A percentile compares a stretch with the other conserved stretches of the same genome.
Conservation (phyloP, 1,140 invertebrate genomes). For the Cyclina sinensis region DNA sequence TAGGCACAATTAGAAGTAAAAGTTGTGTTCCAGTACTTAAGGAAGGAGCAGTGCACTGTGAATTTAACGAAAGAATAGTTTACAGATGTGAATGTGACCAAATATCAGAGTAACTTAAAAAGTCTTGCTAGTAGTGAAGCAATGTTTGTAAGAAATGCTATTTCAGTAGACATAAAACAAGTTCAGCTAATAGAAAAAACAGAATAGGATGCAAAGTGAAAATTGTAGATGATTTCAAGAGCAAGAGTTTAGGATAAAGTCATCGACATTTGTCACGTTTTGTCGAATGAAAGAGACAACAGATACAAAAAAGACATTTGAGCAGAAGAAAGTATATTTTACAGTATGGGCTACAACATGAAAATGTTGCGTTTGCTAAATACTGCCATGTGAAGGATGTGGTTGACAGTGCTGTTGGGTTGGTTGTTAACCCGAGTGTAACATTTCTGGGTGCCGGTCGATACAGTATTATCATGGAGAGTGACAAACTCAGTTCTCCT, state of each 20-base stretch:
- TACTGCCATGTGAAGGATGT: neutral
- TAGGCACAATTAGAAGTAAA: conserved; percentile 51
- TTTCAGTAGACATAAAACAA: neutral
- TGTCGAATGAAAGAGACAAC: conserved; percentile 46
- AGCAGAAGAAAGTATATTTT: conserved; percentile 20
- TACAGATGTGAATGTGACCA: neutral
- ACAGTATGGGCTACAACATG: conserved; percentile 40
- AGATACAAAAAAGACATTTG: conserved; percentile 35
- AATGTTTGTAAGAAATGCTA: neutral
- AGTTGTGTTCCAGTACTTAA: conserved; percentile 56
- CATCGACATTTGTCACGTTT: conserved; percentile 49
- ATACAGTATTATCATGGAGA: neutral
- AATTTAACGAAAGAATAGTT: conserved; percentile 47
- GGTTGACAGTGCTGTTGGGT: conserved; percentile 13
- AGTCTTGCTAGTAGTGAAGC: conserved; percentile 11
- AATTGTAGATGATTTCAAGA: conserved; percentile 33
- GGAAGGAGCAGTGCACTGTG: neutral
- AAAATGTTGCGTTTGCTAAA: conserved; percentile 37
- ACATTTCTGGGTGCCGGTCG: conserved; percentile 33
- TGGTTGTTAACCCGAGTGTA: conserved; percentile 35
- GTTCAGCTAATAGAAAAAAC: conserved; percentile 41
- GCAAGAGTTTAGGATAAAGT: conserved; percentile 33
- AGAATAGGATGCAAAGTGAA: conserved; percentile 54
- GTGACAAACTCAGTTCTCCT: conserved; percentile 15
- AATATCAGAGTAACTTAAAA: neutral